phyloP scores from a whole-genome alignment of 2,797 vertebrate species.

The Setipinna tenuifilis region DNA sequence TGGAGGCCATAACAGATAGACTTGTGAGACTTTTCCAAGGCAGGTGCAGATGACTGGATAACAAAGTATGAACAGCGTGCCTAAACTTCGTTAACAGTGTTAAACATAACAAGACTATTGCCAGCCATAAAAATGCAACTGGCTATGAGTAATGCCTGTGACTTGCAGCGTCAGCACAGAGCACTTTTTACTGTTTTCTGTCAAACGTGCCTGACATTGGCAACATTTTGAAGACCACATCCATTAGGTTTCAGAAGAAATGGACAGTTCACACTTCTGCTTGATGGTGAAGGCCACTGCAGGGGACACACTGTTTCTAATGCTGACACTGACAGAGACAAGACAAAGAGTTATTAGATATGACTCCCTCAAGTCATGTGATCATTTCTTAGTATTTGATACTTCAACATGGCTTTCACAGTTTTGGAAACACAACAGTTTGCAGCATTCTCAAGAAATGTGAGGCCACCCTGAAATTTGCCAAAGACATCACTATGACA shows the following conservation, averaged over 20 bases:
- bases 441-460: too few relatives aligned
- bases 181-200: constrained; percentile 34
- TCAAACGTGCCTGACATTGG: constrained; percentile 38
- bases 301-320: too few relatives aligned
- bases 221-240: constrained; percentile 30
- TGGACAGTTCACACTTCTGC: too few relatives aligned
- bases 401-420: too few relatives aligned
- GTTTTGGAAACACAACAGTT: too few relatives aligned
- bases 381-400: too few relatives aligned
- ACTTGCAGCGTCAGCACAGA: constrained; percentile 33
- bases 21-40: not conserved
- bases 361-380: constrained; percentile 27
- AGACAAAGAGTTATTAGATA: too few relatives aligned
- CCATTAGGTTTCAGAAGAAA: too few relatives aligned
- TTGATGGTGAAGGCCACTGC: too few relatives aligned
- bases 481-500: too few relatives aligned
- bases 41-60: not conserved
- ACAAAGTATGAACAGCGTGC: not conserved
- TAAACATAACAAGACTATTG: constrained; percentile 38
- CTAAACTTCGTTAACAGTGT: constrained; percentile 21
- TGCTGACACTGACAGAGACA: too few relatives aligned
- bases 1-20: constrained; percentile 10
- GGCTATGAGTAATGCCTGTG: constrained; percentile 28
- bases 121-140: constrained; percentile 33
- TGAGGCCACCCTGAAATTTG: too few relatives aligned